phyloP scores from a whole-genome alignment of 2,113 vertebrate species.

The Motacilla tschutschensis region DNA sequence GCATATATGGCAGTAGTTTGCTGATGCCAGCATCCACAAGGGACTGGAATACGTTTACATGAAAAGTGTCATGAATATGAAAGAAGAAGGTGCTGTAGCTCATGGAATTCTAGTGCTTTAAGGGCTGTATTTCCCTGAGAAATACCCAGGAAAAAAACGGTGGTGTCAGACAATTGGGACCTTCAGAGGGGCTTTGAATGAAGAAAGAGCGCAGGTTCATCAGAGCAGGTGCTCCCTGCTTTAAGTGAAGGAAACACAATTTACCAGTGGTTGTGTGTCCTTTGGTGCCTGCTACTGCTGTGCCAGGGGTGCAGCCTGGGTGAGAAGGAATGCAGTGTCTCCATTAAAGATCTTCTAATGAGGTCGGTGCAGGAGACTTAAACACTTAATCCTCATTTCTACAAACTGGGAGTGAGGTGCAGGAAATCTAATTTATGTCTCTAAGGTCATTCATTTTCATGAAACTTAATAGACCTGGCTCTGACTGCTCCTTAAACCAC shows the following conservation, averaged over 20 bases:
- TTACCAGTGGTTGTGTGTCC: fast-evolving
- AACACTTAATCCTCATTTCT: slow-evolving; percentile 51
- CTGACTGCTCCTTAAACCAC: slow-evolving; percentile 25
- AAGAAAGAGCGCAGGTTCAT: not conserved
- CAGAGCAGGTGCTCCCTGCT: not conserved
- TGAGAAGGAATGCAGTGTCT: not conserved
- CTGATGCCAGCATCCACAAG: not conserved
- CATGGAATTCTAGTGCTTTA: not conserved
- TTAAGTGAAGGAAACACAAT: not conserved
- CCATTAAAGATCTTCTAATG: slow-evolving; percentile 12
- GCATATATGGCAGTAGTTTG: not conserved
- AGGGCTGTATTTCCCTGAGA: not conserved
- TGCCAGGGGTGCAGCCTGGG: not conserved
- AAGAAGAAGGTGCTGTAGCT: not conserved
- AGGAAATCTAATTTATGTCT: slow-evolving; percentile 53
- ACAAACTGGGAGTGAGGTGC: slow-evolving; percentile 37
- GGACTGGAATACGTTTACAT: not conserved
- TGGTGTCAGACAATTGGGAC: not conserved
- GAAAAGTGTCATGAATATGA: not conserved
- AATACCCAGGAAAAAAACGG: not conserved
- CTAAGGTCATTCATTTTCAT: slow-evolving; percentile 54
- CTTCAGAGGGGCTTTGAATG: not conserved
- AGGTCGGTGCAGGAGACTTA: slow-evolving; percentile 20
- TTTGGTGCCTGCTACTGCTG: not conserved
- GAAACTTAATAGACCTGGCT: slow-evolving; percentile 52